Percentiles rank a stretch among this genome's conserved stretches.
phyloP scores from a whole-genome alignment of 2,113 vertebrate genomes.

The Climacteris rufus region DNA sequence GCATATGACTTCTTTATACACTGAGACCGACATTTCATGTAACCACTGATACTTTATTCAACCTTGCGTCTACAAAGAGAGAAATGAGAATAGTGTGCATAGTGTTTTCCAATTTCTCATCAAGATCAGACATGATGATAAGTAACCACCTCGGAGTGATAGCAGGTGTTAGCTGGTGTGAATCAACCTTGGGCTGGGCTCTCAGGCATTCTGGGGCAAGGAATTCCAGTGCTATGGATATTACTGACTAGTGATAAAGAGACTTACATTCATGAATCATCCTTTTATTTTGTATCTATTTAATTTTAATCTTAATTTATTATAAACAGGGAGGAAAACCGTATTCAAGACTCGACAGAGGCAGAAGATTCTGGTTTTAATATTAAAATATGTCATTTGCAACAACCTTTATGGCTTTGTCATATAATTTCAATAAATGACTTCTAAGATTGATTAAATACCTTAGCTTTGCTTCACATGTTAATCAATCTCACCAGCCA shows the following conservation, averaged over 20 bases:
- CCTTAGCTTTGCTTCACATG: constrained; percentile 48
- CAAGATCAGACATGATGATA: constrained; percentile 60
- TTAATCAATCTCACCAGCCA: constrained; percentile 65
- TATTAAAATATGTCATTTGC: constrained; percentile 58
- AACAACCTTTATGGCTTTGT: constrained; percentile 58
- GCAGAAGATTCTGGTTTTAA: constrained; percentile 39
- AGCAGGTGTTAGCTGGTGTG: constrained; percentile 50
- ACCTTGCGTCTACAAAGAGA: constrained; percentile 7
- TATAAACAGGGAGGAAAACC: neutral
- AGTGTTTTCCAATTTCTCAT: constrained; percentile 49
- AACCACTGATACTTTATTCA: constrained; percentile 26
- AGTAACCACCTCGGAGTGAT: constrained; percentile 1
- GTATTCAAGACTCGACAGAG: constrained; percentile 13
- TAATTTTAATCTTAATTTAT: constrained; percentile 54
- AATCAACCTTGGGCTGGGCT: constrained; percentile 55
- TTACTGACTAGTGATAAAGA: constrained; percentile 24
- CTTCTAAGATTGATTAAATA: constrained; percentile 64
- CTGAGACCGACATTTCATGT: neutral
- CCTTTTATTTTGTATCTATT: constrained; percentile 48
- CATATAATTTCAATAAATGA: constrained; percentile 55
- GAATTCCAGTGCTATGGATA: constrained; percentile 37
- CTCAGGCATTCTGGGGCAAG: constrained; percentile 35
- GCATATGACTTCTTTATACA: constrained; percentile 22
- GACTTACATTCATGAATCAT: neutral
- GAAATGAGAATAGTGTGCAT: constrained; percentile 11